Evolutionary conservation across 1,140 invertebrate genomes (phyloP).

Genomic region (Drosophila suzukii): DNA sequence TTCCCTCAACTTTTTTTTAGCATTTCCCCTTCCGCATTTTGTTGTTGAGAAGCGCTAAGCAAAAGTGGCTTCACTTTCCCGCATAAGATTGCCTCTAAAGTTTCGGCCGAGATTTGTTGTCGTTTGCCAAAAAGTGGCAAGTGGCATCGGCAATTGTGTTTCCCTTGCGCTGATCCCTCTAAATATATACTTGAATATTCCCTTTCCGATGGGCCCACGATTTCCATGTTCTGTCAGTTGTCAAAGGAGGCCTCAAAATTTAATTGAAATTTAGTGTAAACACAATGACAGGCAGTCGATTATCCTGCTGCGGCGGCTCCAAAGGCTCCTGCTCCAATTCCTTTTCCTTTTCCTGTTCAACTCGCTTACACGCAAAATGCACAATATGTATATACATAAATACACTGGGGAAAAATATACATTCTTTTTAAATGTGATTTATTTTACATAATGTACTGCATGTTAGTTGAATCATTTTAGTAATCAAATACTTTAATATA

Average conservation of each 20-base stretch:
- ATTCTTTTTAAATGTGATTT: not conserved
- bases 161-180: conserved; percentile 34
- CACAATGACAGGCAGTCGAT: conserved; percentile 78
- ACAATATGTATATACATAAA: not conserved
- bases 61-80: conserved; percentile 79
- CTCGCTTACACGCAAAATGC: conserved; percentile 1
- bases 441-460: too few species aligned
- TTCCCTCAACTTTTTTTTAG: conserved; percentile 15
- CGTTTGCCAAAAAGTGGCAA: conserved; percentile 52
- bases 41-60: conserved; percentile 37
- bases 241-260: conserved; percentile 73
- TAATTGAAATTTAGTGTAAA: conserved; percentile 83
- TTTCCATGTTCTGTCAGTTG: conserved; percentile 56
- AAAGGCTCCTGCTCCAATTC: conserved; percentile 25
- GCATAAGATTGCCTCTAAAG: conserved; percentile 73
- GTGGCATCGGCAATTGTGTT: conserved; percentile 75
- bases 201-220: not conserved
- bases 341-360: conserved; percentile 20
- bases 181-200: conserved; percentile 13
- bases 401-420: conserved; percentile 15
- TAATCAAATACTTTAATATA: too few species aligned
- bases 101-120: conserved; percentile 75
- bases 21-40: conserved; percentile 14
- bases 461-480: too few species aligned
- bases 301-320: conserved; percentile 54